These are phyloP conservation scores for Lutjanus argentimaculatus DNA, from an alignment of 2,797 vertebrate species.

Conservation along the genomic window DNA sequence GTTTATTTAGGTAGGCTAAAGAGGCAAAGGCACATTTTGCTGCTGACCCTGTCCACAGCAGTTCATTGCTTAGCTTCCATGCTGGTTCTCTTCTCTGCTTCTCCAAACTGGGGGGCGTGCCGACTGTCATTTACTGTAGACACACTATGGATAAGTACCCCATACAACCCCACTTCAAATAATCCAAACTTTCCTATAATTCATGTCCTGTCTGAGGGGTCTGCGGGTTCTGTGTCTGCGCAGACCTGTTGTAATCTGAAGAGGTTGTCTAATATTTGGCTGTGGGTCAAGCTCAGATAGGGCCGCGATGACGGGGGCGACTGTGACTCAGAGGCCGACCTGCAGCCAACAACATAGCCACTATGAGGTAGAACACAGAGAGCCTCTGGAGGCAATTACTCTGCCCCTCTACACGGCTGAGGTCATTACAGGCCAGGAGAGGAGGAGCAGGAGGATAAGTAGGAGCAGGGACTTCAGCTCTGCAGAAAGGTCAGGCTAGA, in stretches of 20 bases:
- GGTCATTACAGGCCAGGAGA: conserved; percentile 48
- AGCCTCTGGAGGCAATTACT: conserved; percentile 56
- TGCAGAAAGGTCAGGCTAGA: conserved; percentile 28
- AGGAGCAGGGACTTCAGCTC: conserved; percentile 33
- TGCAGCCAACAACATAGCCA: conserved; percentile 53
- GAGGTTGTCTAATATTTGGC: conserved; percentile 33
- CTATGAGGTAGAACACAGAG: conserved; percentile 55
- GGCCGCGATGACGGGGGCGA: conserved; percentile 25
- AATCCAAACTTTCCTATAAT: conserved; percentile 15
- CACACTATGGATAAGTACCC: too few relatives aligned
- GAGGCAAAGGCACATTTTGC: too few relatives aligned
- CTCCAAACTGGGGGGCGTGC: too few relatives aligned
- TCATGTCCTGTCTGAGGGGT: neutral
- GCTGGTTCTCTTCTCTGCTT: too few relatives aligned
- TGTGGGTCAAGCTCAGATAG: conserved; percentile 30
- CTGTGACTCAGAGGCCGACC: conserved; percentile 58
- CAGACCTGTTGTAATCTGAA: conserved; percentile 11
- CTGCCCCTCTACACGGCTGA: conserved; percentile 34
- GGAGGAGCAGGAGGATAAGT: conserved; percentile 35
- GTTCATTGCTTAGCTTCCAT: too few relatives aligned
- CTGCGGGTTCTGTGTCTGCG: neutral
- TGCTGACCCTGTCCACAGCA: too few relatives aligned
- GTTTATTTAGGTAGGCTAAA: too few relatives aligned
- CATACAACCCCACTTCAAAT: too few relatives aligned
- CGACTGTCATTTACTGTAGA: too few relatives aligned